Evolutionary conservation across 2,888 invertebrate genomes (phyloP).

Genomic region (Diplolepis rosae): DNA sequence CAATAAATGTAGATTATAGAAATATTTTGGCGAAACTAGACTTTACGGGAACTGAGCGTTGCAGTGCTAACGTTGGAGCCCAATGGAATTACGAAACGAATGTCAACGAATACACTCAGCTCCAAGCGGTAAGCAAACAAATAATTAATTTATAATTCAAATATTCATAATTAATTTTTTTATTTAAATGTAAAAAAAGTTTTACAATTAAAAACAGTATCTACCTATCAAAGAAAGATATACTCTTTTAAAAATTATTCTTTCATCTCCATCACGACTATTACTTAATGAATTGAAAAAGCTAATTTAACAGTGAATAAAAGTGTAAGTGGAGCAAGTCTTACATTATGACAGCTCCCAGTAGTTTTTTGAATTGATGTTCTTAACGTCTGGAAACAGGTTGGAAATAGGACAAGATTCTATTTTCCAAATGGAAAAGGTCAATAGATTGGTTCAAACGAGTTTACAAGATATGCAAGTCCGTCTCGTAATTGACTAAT

Average conservation of each 20-base stretch:
- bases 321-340: no score
- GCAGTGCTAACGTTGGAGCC: slow-evolving; percentile 89
- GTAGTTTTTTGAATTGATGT: background rate
- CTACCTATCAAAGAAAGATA: no score
- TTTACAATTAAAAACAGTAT: no score
- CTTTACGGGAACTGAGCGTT: slow-evolving; percentile 85
- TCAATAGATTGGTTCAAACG: slow-evolving; percentile 13
- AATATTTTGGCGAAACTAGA: slow-evolving; percentile 80
- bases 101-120: slow-evolving; percentile 87
- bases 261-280: no score
- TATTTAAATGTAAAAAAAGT: no score
- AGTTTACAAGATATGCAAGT: background rate
- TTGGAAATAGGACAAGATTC: background rate
- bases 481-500: slow-evolving; percentile 24
- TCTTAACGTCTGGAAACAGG: background rate
- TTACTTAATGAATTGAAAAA: no score
- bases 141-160: background rate
- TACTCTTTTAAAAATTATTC: no score
- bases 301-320: no score
- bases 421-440: slow-evolving; percentile 2
- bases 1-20: slow-evolving; percentile 54
- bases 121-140: slow-evolving; percentile 84
- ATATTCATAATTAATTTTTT: background rate
- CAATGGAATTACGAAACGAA: slow-evolving; percentile 94
- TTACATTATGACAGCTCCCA: no score